Base-by-base conservation (phyloP, 2,888 invertebrate species). In the Petrolisthes cinctipes region DNA sequence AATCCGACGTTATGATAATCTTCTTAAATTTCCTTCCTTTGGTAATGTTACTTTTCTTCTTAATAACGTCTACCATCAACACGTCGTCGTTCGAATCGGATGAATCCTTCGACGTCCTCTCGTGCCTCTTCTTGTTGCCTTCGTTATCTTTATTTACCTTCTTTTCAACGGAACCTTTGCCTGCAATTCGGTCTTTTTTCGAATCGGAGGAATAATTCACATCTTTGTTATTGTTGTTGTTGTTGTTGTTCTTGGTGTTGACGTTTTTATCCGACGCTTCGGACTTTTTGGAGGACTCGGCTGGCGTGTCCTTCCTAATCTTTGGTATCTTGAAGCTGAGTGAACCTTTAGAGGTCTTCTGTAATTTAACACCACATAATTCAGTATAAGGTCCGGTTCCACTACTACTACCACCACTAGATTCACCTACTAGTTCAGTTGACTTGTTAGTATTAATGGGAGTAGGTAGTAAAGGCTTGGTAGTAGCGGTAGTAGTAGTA, bases 301-400 rank as follows among this genome's bases (percentile, higher is more conserved):
- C 61, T 37, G 86, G 76, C 66, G 37, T 57, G 51, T 75, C 68
- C 81, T 89, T 89, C 57, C 73, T 86, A 11, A 89, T 84, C 76
- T 89, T 89, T 11, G 89, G 89, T 54, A 89, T 89, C 76, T 89
- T 89, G 78, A 89, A 89, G 51, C 86, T 86, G 23, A 23, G 57
- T 17, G 37, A 66, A 9, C 71, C 79, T 57, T 17, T 68, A 11
- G 81, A 11, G 57, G 82, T 37, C 37, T 85, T 81, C 56, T 53
- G 71, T 51, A 89, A 78, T 82, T 86, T 89, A 68, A 89, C 86
- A 0, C 89, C 89, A 85, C 89, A 89, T 20, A 89, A 51, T 5
- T 86, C 84, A 17, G 89, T 86, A 57, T 89, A 89, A 20, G 57
- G 57, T 5, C 66, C 76, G 37, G 68, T 57, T 17, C 82, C 78